A percentile compares a stretch with the other conserved stretches of the same genome.
Evolutionary conservation across 2,888 invertebrate genomes (phyloP).

Genomic region (Entomobrya multifasciata): DNA sequence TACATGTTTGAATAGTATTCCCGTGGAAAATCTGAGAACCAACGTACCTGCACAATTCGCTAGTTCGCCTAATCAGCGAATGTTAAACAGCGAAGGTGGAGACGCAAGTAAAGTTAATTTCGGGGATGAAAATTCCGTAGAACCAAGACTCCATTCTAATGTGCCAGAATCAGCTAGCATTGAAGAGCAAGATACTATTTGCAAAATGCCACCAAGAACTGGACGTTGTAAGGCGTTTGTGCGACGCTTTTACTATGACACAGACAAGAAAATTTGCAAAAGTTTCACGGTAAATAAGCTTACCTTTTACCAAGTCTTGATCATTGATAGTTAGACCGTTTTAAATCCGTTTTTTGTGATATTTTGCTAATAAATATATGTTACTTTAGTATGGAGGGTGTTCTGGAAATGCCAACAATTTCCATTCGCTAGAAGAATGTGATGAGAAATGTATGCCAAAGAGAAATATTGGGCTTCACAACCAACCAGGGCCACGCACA

Average conservation of each 20-base stretch:
- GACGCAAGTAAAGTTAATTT: constrained; percentile 71
- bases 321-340: not conserved
- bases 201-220: constrained; percentile 69
- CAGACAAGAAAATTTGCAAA: constrained; percentile 65
- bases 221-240: constrained; percentile 73
- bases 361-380: not conserved
- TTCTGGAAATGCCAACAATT: constrained; percentile 80
- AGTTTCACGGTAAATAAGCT: constrained; percentile 61
- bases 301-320: not conserved
- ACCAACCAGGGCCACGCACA: constrained; percentile 4
- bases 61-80: not conserved
- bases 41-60: constrained; percentile 47
- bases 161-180: constrained; percentile 14
- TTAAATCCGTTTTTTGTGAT: not conserved
- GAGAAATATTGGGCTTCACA: not conserved
- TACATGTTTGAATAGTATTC: constrained; percentile 71
- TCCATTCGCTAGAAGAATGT: constrained; percentile 78
- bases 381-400: constrained; percentile 78
- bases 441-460: constrained; percentile 58
- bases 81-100: constrained; percentile 42
- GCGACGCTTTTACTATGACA: constrained; percentile 73
- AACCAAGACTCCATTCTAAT: not conserved
- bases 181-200: constrained; percentile 49
- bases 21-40: constrained; percentile 65
- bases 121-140: constrained; percentile 54